Evolutionary conservation across 1,140 invertebrate species (phyloP).

Genomic region (Drosophila bipectinata): DNA sequence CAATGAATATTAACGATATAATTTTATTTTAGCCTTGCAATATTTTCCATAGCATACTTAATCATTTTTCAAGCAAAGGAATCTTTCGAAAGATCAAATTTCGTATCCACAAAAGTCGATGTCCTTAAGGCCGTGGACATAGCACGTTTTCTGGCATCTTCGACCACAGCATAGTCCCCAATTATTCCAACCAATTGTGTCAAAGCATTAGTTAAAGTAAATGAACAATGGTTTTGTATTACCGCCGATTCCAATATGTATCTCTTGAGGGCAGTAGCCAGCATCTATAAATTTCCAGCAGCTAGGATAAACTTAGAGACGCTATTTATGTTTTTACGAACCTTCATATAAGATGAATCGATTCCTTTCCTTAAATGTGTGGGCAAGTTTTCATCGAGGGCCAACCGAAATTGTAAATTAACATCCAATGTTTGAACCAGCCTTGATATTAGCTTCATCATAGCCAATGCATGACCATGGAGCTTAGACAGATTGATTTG

Average conservation of each 20-base stretch:
- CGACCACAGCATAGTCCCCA: constrained; percentile 26
- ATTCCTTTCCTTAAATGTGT: constrained; percentile 37
- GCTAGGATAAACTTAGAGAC: not conserved
- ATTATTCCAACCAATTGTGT: constrained; percentile 18
- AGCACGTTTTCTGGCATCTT: constrained; percentile 35
- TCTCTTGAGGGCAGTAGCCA: constrained; percentile 22
- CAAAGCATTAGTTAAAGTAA: constrained; percentile 18
- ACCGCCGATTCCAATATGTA: constrained; percentile 31
- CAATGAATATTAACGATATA: not conserved
- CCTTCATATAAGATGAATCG: constrained; percentile 18
- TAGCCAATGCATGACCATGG: constrained; percentile 27
- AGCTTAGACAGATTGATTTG: constrained; percentile 27
- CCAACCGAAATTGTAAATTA: constrained; percentile 33
- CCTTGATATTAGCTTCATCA: constrained; percentile 37
- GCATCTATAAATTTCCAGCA: constrained; percentile 2
- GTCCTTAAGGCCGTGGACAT: constrained; percentile 20
- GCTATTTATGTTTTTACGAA: not conserved
- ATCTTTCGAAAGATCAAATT: not conserved
- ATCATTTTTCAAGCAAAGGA: not conserved
- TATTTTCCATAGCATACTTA: constrained; percentile 15
- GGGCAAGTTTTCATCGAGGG: constrained; percentile 37
- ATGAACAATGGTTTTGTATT: constrained; percentile 27
- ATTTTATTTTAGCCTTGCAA: not conserved
- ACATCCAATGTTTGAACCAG: constrained; percentile 23
- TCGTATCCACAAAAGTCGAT: not conserved